These are phyloP conservation scores for Trogon melanurus DNA, from an alignment of 2,113 vertebrate species.

Conservation along the genomic window DNA sequence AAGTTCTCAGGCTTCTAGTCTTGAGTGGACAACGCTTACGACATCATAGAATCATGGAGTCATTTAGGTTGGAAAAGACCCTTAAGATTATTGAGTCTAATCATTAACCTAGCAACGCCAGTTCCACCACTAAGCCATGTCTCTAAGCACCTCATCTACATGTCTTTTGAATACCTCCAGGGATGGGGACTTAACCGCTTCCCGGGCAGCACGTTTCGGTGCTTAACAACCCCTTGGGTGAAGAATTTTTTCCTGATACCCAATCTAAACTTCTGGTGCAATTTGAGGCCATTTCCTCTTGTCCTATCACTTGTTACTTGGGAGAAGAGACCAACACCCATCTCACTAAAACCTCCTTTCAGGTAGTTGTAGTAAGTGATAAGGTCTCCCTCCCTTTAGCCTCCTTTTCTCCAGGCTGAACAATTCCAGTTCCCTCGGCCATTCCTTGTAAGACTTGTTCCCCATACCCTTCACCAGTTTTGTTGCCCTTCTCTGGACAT, in stretches of 20 bases:
- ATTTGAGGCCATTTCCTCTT: background rate
- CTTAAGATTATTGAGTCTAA: background rate
- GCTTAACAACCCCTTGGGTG: background rate
- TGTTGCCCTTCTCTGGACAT: background rate
- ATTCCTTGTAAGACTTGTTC: background rate
- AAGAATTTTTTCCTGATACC: background rate
- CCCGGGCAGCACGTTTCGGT: background rate
- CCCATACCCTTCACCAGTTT: background rate
- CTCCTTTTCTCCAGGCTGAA: background rate
- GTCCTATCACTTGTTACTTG: background rate
- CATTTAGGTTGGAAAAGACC: background rate
- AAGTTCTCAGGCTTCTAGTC: background rate
- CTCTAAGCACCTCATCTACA: too few species aligned
- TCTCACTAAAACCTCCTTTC: background rate
- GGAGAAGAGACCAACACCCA: background rate
- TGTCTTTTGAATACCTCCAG: background rate
- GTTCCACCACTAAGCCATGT: background rate
- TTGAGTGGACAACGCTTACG: background rate
- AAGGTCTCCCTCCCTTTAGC: background rate
- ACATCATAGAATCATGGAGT: background rate
- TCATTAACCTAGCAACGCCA: background rate
- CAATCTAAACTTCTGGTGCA: background rate
- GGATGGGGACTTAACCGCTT: background rate
- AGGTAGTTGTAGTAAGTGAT: background rate
- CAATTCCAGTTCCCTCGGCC: background rate